Conservation (phyloP, 1,140 invertebrate species). For the Pachypeltis micranthus region DNA sequence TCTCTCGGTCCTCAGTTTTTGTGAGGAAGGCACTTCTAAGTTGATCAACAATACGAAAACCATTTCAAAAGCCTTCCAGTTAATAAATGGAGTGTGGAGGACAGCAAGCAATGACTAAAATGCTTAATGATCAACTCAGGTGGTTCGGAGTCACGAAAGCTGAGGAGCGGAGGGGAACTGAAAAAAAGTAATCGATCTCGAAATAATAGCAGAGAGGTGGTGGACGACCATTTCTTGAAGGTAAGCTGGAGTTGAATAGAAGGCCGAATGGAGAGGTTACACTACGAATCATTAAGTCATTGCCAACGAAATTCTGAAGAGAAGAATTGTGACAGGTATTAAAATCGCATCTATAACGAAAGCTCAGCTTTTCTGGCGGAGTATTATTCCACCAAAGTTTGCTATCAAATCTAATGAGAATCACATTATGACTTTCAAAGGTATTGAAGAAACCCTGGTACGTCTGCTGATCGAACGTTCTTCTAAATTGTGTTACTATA, state of each 20-base stretch:
- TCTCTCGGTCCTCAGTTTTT: too few species aligned
- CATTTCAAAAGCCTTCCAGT: too few species aligned
- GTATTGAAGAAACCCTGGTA: too few species aligned
- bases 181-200: conserved; percentile 1
- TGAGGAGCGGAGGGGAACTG: neutral
- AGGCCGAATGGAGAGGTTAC: neutral
- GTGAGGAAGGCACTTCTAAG: too few species aligned
- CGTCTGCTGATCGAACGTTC: too few species aligned
- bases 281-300: too few species aligned
- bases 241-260: conserved; percentile 1
- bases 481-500: too few species aligned
- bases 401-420: neutral
- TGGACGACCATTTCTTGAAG: neutral
- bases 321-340: conserved; percentile 1
- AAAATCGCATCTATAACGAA: conserved; percentile 4
- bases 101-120: too few species aligned
- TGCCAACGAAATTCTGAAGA: too few species aligned
- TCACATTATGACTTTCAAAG: too few species aligned
- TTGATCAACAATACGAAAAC: too few species aligned
- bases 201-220: neutral
- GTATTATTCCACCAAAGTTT: neutral
- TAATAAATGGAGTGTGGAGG: too few species aligned
- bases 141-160: neutral
- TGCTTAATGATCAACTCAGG: neutral
- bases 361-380: neutral